Evolutionary conservation across 2,888 invertebrate genomes (phyloP), one percentile per base, ranked within the genome.

Genomic region (Idaea dimidiata): DNA sequence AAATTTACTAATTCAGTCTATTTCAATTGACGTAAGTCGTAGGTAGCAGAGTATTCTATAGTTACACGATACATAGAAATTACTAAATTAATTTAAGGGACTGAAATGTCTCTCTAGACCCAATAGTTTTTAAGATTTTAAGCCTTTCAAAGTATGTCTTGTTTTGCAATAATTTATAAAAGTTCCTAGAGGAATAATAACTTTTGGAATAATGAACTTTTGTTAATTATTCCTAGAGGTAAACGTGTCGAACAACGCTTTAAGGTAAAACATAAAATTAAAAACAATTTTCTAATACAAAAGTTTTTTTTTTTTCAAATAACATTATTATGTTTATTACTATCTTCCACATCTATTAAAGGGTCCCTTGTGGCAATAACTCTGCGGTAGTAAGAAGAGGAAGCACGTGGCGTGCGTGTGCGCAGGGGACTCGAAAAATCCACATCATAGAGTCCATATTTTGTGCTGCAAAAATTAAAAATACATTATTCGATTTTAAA

Each of bases 371-470:
- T 43, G 10, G 43, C 43, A 43, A 16, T 57, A 16, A 57, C n/a
- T 24, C 6, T 32, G 6, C 16, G 8, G 24, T 10, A 56, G 32
- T 17, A 56, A 24, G 10, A 6, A 6, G 57, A 17, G 7, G 57
- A 57, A 14, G 24, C 31, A 18, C 57, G 57, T n/a, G 57, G 57
- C n/a, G 57, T 24, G 18, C 57, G 57, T n/a, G 18, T 18, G 57
- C 57, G 57, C 6, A n/a, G 16, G 4, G 17, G 18, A n/a, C 24
- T 31, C 4, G 24, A 57, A 16, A 14, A 57, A 57, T 57, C 57
- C n/a, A 57, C 57, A 31, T 24, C 24, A 17, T 57, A 57, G 18
- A 43, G 43, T 3, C 24, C 24, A 24, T 3, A 24, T 24, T 24
- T 24, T 3, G 1, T 24, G 24, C 24, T 24, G 24, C 5, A 24